A percentile compares a stretch with the other conserved stretches of the same genome.
Conservation (phyloP, 1,140 invertebrate genomes). For the Drosophila carrolli region DNA sequence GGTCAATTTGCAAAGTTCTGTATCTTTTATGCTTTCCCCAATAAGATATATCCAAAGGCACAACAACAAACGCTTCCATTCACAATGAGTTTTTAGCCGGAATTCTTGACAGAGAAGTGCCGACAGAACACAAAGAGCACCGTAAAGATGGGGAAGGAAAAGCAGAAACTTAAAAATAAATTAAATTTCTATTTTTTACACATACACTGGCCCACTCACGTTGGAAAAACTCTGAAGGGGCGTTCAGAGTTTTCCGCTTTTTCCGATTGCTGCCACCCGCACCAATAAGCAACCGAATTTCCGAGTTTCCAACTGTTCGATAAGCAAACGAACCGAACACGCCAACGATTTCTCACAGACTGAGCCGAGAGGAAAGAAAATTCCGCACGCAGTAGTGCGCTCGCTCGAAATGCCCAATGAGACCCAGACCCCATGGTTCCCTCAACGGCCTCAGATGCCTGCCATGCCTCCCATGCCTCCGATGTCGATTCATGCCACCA, state of each 20-base stretch:
- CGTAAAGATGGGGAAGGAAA: slow-evolving; percentile 17
- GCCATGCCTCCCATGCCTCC: slow-evolving; percentile 8
- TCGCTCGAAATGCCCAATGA: slow-evolving; percentile 57
- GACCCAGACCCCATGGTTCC: slow-evolving; percentile 30
- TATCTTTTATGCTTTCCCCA: slow-evolving; percentile 36
- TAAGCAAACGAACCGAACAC: slow-evolving; percentile 56
- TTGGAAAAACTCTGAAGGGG: slow-evolving; percentile 58
- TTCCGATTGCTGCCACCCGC: slow-evolving; percentile 60
- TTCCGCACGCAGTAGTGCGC: slow-evolving; percentile 76
- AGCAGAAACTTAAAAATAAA: slow-evolving; percentile 80
- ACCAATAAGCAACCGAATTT: slow-evolving; percentile 47
- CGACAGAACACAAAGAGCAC: slow-evolving; percentile 32
- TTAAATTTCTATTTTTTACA: slow-evolving; percentile 68
- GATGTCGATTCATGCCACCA: slow-evolving; percentile 40
- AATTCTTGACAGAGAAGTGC: slow-evolving; percentile 65
- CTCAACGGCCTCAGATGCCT: slow-evolving; percentile 17
- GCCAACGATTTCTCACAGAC: slow-evolving; percentile 80
- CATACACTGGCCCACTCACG: slow-evolving; percentile 29
- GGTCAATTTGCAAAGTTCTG: slow-evolving; percentile 67
- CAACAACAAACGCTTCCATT: slow-evolving; percentile 73
- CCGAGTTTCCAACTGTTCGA: slow-evolving; percentile 28
- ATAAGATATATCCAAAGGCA: slow-evolving; percentile 22
- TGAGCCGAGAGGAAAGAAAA: slow-evolving; percentile 70
- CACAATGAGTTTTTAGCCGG: slow-evolving; percentile 64
- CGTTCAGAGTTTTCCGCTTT: slow-evolving; percentile 57